Percentiles rank a stretch among this genome's conserved stretches.
Evolutionary conservation across 2,113 vertebrate genomes (phyloP).

Genomic region (Cromileptes altivelis): DNA sequence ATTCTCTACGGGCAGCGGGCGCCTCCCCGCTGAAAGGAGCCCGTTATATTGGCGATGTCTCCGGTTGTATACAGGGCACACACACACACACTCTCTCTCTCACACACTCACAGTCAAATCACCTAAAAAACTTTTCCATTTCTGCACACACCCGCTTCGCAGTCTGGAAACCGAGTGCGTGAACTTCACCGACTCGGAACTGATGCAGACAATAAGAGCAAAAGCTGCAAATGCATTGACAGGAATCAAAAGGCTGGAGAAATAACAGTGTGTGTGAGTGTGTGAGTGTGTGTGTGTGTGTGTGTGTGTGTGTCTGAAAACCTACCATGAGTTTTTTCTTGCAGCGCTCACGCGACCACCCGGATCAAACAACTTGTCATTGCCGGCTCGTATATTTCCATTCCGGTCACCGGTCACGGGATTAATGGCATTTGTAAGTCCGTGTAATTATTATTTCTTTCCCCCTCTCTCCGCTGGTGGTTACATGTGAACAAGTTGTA

Average conservation of each 20-base stretch:
- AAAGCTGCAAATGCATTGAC: neutral
- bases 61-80: slow-evolving; percentile 37
- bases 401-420: slow-evolving; percentile 34
- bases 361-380: slow-evolving; percentile 58
- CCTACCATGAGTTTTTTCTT: slow-evolving; percentile 71
- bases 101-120: slow-evolving; percentile 31
- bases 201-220: neutral
- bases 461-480: neutral
- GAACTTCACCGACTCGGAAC: slow-evolving; percentile 36
- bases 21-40: slow-evolving; percentile 74
- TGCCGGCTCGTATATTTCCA: slow-evolving; percentile 49
- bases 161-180: slow-evolving; percentile 16
- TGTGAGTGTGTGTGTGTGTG: neutral
- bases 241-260: neutral
- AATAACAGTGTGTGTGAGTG: neutral
- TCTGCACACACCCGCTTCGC: slow-evolving; percentile 16
- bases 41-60: slow-evolving; percentile 77
- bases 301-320: neutral
- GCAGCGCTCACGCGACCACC: slow-evolving; percentile 53
- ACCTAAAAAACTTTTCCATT: slow-evolving; percentile 68
- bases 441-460: neutral
- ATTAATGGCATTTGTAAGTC: slow-evolving; percentile 46
- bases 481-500: slow-evolving; percentile 59
- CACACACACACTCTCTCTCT: neutral
- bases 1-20: slow-evolving; percentile 63